Base-by-base conservation (phyloP, 2,888 invertebrate species). In the Notodonta ziczac region DNA sequence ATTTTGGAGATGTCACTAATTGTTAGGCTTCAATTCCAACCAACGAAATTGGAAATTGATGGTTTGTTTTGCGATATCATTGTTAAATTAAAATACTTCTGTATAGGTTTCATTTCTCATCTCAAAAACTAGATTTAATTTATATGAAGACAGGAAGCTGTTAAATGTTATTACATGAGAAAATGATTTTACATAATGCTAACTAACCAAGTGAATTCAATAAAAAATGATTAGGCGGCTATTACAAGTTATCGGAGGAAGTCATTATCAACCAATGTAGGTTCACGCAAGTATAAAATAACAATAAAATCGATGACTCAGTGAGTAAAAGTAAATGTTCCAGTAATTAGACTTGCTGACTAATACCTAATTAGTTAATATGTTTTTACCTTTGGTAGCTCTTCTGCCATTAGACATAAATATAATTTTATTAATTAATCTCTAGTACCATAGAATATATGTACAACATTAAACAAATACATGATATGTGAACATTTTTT, bases 191-290 rank as follows among this genome's bases (percentile, higher is more conserved):
- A 9, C 8, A 10, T n/a, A n/a, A 46, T 46, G 46, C 46, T 46
- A 46, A 5, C 46, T 13, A 46, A 9, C 10, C n/a, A 13, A 46
- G 5, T n/a, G 5, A 46, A 46, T 13, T 46, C 46, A 39, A 39
- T 54, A 54, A 8, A 54, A 39, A 52, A 39, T 44, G 13, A 16
- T 44, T 56, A 53, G 57, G 63, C 44, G 61, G 60, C 58, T 67
- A 59, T 58, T 60, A 62, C 57, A 66, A 62, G 40, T 66, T 74
- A 74, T 74, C 74, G 67, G 58, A 74, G 74, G 74, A 74, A 74
- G 74, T 69, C 51, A 57, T 58, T 74, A 74, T 74, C 74, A 65
- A 60, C 61, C 67, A 74, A 50, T 66, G 72, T 72, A 64, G 39
- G 68, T 67, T 63, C 59, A 54, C 62, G 55, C 58, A 62, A 59